These are phyloP conservation scores for Babylonia areolata DNA, from an alignment of 1,140 invertebrate species.

Conservation along the genomic window DNA sequence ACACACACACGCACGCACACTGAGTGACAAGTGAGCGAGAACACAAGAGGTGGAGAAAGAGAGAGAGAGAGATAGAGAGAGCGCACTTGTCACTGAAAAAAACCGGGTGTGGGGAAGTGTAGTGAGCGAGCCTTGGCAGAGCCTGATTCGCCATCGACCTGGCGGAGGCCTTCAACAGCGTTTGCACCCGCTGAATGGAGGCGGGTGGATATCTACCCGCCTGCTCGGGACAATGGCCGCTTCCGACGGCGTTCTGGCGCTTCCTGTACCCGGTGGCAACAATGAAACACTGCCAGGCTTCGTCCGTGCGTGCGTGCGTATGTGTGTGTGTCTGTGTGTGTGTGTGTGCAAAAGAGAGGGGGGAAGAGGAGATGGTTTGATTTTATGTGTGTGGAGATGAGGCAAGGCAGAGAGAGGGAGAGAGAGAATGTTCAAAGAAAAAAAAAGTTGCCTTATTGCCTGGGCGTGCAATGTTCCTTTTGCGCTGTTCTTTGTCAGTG, in stretches of 20 bases:
- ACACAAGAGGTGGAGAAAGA: not conserved
- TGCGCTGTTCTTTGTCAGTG: too few relatives aligned
- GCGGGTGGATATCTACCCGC: conserved; percentile 28
- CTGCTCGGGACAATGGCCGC: conserved; percentile 13
- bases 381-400: too few relatives aligned
- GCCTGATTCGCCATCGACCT: not conserved
- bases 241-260: conserved; percentile 7
- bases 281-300: not conserved
- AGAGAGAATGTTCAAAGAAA: too few relatives aligned
- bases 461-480: too few relatives aligned
- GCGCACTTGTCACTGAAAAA: not conserved
- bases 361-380: too few relatives aligned
- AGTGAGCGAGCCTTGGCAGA: not conserved
- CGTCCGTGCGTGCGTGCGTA: not conserved
- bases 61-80: not conserved
- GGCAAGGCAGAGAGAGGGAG: too few relatives aligned
- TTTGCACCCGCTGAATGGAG: conserved; percentile 9
- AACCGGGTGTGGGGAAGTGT: not conserved
- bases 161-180: not conserved
- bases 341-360: too few relatives aligned
- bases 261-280: not conserved
- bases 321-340: conserved; percentile 9
- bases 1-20: not conserved
- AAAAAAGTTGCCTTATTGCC: too few relatives aligned
- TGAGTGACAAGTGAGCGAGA: not conserved